Base-by-base conservation (phyloP, 2,888 invertebrate species). In the Napeogenes sylphis region DNA sequence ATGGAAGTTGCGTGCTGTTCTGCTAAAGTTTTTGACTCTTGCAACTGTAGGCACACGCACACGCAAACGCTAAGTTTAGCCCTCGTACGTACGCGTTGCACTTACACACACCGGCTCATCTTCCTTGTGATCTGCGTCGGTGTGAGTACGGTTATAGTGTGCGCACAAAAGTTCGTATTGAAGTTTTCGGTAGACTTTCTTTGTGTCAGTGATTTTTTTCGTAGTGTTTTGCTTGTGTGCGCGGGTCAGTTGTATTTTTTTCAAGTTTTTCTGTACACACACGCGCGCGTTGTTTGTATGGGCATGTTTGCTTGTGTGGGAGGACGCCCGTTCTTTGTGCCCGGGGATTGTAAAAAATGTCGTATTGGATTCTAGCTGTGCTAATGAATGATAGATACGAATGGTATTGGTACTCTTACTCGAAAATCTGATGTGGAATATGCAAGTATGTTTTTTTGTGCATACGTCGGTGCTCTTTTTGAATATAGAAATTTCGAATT, bases 171-270 rank as follows among this genome's bases (percentile, higher is more conserved):
- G 89, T 90, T 89, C 79, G 78, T 87, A 86, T 84, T 83, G 81
- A 90, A 90, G 87, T 90, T 90, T 90, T 89, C 78, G 87, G 89
- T 84, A 80, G 85, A 87, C 82, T 87, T 89, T 90, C 89, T 90
- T 90, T 90, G 90, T 90, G 90, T 89, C 88, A 76, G 90, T 90
- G 88, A 90, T 90, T 90, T 90, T 90, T 90, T 90, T 85, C 87
- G 87, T 85, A 80, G 78, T 70, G 68, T 65, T 70, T 71, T 67
- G 73, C 69, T 61, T 77, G 85, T 87, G 88, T 89, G 90, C 82
- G 88, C 80, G 75, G 85, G 88, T 86, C 88, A 87, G 85, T 84
- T 77, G 81, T 83, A 83, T 63, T 87, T 90, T 87, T 90, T 90
- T 85, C 87, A 81, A 87, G 87, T 87, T 88, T 87, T 85, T 86